Evolutionary conservation across 92 coral and sea anemone genomes (phyloP), one percentile per base, ranked within the genome.

Genomic region (Muricea muricata): DNA sequence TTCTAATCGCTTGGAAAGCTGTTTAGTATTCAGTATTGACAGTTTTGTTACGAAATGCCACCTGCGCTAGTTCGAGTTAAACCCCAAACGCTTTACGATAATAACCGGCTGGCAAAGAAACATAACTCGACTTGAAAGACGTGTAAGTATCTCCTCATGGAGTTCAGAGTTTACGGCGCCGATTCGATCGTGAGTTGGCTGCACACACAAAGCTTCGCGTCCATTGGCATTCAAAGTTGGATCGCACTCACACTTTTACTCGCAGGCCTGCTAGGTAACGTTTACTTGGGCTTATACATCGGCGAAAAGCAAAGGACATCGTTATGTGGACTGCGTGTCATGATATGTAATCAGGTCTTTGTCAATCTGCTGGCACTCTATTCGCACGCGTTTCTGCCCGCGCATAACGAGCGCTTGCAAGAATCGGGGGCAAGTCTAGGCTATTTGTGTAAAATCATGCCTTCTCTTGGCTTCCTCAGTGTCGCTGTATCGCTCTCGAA

Each of bases 271-370:
- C 80, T 47, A n/a, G 18, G 20, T 24, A 75, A 75, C 13, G 65
- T 50, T 1, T 75, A 46, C 65, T 50, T 75, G 54, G 80, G 40
- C 4, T 48, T 75, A 21, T 75, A 75, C 65, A 33, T 75, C 32
- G 39, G 63, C 41, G 80, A 75, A 46, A 75, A 48, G 23, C 50
- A 0, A 23, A 18, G 34, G 14, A 34, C 20, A 21, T 17, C 13
- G 25, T 13, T n/a, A 15, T 47, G 18, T 48, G 80, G 80, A 26
- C 30, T 75, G 2, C 52, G 80, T 9, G 55, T 50, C 1, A 4
- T 75, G 28, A 24, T 75, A n/a, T 75, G 80, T 48, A 75, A 75
- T 31, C 80, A 75, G 39, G 30, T 75, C 7, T 47, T 75, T 21
- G 80, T 65, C 21, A 75, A 75, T 58, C 80, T 75, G 8, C 9